phyloP scores from a whole-genome alignment of 2,888 invertebrate genomes.

The Pyralis farinalis region DNA sequence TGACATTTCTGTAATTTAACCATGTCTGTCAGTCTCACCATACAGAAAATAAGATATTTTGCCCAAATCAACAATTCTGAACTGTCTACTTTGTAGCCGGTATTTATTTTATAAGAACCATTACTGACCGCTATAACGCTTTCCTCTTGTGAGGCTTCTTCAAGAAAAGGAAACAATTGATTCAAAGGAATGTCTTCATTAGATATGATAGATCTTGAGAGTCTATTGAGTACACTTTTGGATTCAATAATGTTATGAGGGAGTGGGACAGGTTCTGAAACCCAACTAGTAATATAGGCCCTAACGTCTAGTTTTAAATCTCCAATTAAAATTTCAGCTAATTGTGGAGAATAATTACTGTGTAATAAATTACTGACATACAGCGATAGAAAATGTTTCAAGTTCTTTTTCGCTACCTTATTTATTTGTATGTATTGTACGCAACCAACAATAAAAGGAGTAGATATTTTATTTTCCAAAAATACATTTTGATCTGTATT shows the following conservation, averaged over 20 bases:
- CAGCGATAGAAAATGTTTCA: constrained; percentile 61
- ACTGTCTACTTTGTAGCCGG: constrained; percentile 37
- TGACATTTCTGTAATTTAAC: constrained; percentile 39
- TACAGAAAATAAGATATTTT: constrained; percentile 63
- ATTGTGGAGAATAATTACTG: constrained; percentile 75
- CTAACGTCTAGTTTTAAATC: constrained; percentile 66
- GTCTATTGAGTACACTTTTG: constrained; percentile 45
- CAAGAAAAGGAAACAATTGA: constrained; percentile 50
- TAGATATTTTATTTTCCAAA: constrained; percentile 61
- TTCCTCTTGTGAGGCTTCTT: constrained; percentile 34
- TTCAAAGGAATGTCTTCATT: constrained; percentile 42
- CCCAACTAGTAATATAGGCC: constrained; percentile 78
- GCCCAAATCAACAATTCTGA: constrained; percentile 64
- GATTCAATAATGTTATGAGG: constrained; percentile 47
- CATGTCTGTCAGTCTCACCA: constrained; percentile 52
- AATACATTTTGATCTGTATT: constrained; percentile 51
- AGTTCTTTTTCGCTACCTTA: constrained; percentile 51
- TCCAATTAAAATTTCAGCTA: constrained; percentile 71
- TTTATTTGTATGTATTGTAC: constrained; percentile 54
- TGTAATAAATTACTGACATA: constrained; percentile 81
- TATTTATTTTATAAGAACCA: constrained; percentile 40
- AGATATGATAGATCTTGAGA: constrained; percentile 64
- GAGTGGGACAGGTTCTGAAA: constrained; percentile 40
- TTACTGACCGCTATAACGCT: constrained; percentile 38
- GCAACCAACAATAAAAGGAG: constrained; percentile 65